These are phyloP conservation scores for Drosophila asahinai DNA, from an alignment of 1,140 invertebrate species.

Conservation along the genomic window DNA sequence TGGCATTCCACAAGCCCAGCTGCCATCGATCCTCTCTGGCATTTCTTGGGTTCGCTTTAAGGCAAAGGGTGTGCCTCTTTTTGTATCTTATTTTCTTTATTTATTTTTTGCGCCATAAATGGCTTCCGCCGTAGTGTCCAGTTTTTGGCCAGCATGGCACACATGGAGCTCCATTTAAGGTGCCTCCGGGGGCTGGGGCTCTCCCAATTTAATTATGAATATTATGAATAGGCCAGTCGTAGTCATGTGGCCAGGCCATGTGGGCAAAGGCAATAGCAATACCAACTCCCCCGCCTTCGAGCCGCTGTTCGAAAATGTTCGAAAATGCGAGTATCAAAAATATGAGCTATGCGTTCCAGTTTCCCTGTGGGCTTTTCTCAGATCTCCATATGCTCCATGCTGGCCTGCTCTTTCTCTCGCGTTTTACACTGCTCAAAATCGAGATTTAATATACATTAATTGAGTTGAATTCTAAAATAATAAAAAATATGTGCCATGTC, in stretches of 20 bases:
- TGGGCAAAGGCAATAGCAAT: not conserved
- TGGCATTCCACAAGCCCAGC: constrained; percentile 36
- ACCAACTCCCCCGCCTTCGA: constrained; percentile 22
- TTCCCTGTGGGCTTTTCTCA: constrained; percentile 52
- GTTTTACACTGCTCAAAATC: constrained; percentile 3
- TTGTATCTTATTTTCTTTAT: constrained; percentile 18
- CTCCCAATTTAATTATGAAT: constrained; percentile 40
- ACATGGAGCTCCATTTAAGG: constrained; percentile 67
- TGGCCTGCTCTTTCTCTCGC: constrained; percentile 19
- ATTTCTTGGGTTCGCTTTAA: constrained; percentile 41
- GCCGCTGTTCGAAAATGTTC: constrained; percentile 11
- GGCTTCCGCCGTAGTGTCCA: constrained; percentile 43
- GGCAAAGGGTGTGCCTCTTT: constrained; percentile 53
- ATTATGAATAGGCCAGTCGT: constrained; percentile 59
- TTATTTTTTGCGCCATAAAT: constrained; percentile 50
- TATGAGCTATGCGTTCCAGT: constrained; percentile 58
- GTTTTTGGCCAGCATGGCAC: constrained; percentile 50
- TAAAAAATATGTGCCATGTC: too few relatives aligned
- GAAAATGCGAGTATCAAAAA: constrained; percentile 27
- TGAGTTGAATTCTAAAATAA: too few relatives aligned
- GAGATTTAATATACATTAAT: not conserved
- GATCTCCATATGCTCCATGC: constrained; percentile 22
- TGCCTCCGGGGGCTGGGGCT: constrained; percentile 28
- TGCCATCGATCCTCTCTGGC: constrained; percentile 41
- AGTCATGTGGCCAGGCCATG: constrained; percentile 38